Conservation (phyloP, 2,797 vertebrate genomes). For the Lateolabrax maculatus region DNA sequence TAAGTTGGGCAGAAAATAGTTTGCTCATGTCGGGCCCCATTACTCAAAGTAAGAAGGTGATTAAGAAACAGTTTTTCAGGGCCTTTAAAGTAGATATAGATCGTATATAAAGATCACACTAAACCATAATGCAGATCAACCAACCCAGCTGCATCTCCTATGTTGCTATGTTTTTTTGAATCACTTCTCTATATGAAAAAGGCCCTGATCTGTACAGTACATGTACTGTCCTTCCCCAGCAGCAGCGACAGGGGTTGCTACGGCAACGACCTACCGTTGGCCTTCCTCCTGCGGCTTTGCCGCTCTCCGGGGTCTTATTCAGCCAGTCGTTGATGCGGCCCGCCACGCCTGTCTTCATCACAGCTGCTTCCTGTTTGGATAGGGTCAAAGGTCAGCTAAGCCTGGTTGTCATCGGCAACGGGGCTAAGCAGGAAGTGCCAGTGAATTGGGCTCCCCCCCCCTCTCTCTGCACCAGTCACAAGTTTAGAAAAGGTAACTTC, state of each 20-base stretch:
- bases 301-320: conserved; percentile 96
- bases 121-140: not conserved
- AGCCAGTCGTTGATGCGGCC: conserved; percentile 99
- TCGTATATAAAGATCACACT: not conserved
- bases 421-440: conserved; percentile 60
- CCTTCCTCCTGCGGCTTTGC: conserved; percentile 90
- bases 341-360: conserved; percentile 97
- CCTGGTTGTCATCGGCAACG: conserved; percentile 38
- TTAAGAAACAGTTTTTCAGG: not conserved
- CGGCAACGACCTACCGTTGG: conserved; percentile 89
- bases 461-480: not conserved
- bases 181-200: not conserved
- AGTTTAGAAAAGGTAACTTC: not conserved
- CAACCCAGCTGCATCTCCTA: not conserved
- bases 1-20: not conserved
- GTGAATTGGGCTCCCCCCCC: conserved; percentile 50
- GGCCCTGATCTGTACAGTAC: not conserved
- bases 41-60: not conserved
- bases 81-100: not conserved
- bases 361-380: conserved; percentile 93
- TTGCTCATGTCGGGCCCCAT: not conserved
- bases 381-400: conserved; percentile 73
- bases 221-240: conserved; percentile 9
- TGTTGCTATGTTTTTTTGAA: not conserved
- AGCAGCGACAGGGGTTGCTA: conserved; percentile 39